Base-by-base conservation (phyloP, 92 coral and sea anemone species). In the Palythoa grandis region DNA sequence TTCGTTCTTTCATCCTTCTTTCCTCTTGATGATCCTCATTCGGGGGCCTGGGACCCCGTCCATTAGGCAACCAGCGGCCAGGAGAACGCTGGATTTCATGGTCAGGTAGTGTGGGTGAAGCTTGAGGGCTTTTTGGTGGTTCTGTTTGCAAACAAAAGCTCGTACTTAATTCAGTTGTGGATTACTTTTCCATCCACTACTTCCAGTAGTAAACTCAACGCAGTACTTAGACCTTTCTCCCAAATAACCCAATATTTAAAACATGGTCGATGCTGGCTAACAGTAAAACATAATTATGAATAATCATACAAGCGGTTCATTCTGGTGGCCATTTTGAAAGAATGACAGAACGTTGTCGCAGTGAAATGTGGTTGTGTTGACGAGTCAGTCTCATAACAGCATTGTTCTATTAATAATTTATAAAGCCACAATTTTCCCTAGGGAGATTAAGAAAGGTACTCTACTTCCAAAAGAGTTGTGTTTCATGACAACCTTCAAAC, bases 41-140 rank as follows among this genome's bases (percentile, higher is more conserved):
- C 22, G 72, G 68, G 52, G 50, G 53, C 52, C 90, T 52, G 38
- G 82, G 88, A 35, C 66, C 71, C 4, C 93, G 91, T 35, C 74
- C 87, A 50, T 86, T 78, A 15, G 85, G 89, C 38, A 92, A 79
- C 94, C 94, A 94, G 15, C 92, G 90, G 16, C 91, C 89, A 17
- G 94, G 89, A 60, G 98, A 68, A 38, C 92, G 94, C 95, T 89
- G 95, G 65, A 94, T 78, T 69, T 87, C 89, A 38, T 92, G 84
- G 10, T 94, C 98, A 1, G 98, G 91, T 77, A 94, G 74, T 3
- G 98, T 94, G 24, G 95, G 95, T 29, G 98, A 94, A 37, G 87
- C 73, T 77, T 90, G 61, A 7, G 89, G 70, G 22, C 89, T 84
- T 69, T 82, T 92, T 11, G 91, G 94, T 7, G 89, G 83, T 66